phyloP scores from a whole-genome alignment of 2,113 vertebrate genomes.

The Archilochus colubris region DNA sequence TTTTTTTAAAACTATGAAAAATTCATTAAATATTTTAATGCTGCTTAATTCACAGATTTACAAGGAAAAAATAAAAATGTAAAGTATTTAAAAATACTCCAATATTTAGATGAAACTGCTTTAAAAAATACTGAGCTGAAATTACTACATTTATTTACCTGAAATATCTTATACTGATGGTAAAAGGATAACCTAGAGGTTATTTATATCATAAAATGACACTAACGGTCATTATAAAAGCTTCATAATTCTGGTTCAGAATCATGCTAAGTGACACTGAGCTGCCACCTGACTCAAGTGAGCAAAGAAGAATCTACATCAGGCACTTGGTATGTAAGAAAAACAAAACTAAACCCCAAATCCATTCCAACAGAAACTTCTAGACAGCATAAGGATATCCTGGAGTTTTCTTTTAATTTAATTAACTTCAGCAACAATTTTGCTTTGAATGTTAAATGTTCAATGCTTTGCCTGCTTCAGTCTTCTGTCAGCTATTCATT shows the following conservation, averaged over 20 bases:
- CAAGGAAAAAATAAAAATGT: neutral
- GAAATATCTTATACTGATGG: neutral
- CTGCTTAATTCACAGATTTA: neutral
- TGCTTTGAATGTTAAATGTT: neutral
- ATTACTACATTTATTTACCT: neutral
- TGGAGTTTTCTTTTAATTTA: neutral
- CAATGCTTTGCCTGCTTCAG: neutral
- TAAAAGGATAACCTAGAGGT: neutral
- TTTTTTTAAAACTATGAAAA: neutral
- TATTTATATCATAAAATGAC: no score
- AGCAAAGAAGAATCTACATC: neutral
- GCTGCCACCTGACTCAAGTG: neutral
- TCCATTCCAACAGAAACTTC: neutral
- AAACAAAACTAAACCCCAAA: neutral
- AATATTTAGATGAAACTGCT: neutral
- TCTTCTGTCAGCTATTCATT: conserved; percentile 18
- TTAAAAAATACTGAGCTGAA: neutral
- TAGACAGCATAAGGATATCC: neutral
- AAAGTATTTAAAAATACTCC: neutral
- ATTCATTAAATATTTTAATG: neutral
- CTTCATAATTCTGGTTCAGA: neutral
- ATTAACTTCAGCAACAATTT: conserved; percentile 20
- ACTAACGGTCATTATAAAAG: neutral
- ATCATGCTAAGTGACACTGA: neutral
- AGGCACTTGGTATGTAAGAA: neutral